Evolutionary conservation across 2,113 vertebrate genomes (phyloP), one percentile per base, ranked within the genome.

Genomic region (Martes martes): DNA sequence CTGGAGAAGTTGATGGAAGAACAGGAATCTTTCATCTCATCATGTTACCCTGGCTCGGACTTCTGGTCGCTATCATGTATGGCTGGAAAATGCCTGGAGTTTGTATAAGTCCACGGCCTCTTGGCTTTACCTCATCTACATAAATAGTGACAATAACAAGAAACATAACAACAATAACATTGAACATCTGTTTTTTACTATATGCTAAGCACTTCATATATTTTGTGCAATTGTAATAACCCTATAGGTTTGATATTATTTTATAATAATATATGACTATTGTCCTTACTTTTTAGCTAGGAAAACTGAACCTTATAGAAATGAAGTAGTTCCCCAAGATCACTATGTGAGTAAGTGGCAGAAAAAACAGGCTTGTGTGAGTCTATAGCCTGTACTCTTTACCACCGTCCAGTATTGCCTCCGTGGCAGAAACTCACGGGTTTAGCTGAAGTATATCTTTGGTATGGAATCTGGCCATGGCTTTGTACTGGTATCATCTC

Each of bases 61-160:
- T 89, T 83, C 52, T 39, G 28, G 16, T 96, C 63, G 10, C 36
- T 96, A 10, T 83, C 15, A 55, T 76, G 65, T 93, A 82, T 92
- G 63, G 7, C 47, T 93, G 67, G 28, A 21, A 87, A 94, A 84
- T 92, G 8, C 80, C 76, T 97, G 93, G n/a, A 92, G 74, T 82
- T 95, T 91, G 11, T 94, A 7, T 36, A 96, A 85, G 52, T 93
- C 11, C 36, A 1, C 92, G 67, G 39, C 79, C 36, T 95, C 71
- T 94, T 95, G 67, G 24, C 65, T 96, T 98, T 91, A 97, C 93
- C 52, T 94, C 52, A 94, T 81, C 47, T 95, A n/a, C 50, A 78
- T 92, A 69, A 94, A 67, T 79, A 89, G 11, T 91, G 50, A 91
- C 95, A 95, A 85, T 78, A 93, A 39, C 88, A 95, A 95, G 63